These are phyloP conservation scores for Pseudorhombus dupliciocellatus DNA, from an alignment of 2,113 vertebrate genomes.

Conservation along the genomic window DNA sequence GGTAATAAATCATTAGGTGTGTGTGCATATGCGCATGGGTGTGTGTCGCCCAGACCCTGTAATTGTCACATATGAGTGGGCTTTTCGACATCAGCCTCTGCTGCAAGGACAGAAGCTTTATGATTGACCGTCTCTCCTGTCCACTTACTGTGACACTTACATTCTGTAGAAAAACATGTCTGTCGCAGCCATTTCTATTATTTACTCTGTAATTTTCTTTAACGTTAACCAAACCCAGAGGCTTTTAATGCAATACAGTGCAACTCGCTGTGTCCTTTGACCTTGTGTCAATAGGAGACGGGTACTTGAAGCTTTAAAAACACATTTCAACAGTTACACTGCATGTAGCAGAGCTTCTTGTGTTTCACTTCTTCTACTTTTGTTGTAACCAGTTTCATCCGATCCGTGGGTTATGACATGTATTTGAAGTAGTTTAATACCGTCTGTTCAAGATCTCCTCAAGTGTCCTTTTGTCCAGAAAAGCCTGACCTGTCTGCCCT, in stretches of 20 bases:
- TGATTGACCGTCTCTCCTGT: slow-evolving; percentile 26
- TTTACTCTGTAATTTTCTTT: slow-evolving; percentile 15
- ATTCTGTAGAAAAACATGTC: slow-evolving; percentile 5
- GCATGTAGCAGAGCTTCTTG: neutral
- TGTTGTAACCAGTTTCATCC: neutral
- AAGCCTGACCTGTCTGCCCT: slow-evolving; percentile 35
- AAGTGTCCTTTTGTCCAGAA: slow-evolving; percentile 21
- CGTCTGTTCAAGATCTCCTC: slow-evolving; percentile 19
- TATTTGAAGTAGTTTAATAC: neutral
- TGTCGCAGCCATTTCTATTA: slow-evolving; percentile 14
- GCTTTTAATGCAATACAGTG: neutral
- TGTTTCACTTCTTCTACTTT: neutral
- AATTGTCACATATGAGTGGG: slow-evolving; percentile 22
- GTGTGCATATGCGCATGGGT: slow-evolving; percentile 22
- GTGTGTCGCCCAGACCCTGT: slow-evolving; percentile 19
- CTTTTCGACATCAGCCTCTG: slow-evolving; percentile 15
- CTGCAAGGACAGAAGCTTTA: slow-evolving; percentile 39
- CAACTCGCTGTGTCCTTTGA: neutral
- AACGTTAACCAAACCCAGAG: slow-evolving; percentile 19
- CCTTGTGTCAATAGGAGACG: slow-evolving; percentile 14
- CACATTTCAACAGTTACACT: slow-evolving; percentile 21
- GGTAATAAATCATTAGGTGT: slow-evolving; percentile 71
- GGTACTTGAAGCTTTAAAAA: neutral
- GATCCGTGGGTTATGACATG: no score
- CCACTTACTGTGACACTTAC: slow-evolving; percentile 12